These are phyloP conservation scores for Popillia japonica DNA, from an alignment of 1,140 invertebrate species.

Conservation along the genomic window DNA sequence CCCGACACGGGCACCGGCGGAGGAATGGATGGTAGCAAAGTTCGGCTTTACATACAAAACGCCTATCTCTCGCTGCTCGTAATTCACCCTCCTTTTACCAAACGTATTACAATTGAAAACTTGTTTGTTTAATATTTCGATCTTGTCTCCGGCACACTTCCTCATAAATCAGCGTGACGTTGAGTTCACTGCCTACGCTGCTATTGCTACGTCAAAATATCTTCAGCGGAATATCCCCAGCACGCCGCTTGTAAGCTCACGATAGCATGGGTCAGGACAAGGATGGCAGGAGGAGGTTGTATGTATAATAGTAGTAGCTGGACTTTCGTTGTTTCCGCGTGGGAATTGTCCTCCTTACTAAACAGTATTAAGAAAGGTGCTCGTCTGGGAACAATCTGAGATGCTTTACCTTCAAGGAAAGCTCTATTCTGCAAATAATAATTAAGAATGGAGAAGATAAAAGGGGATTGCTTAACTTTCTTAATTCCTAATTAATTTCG, in stretches of 20 bases:
- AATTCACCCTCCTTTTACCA: constrained; percentile 36
- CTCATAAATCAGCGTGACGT: constrained; percentile 37
- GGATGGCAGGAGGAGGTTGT: not conserved
- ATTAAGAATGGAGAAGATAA: not conserved
- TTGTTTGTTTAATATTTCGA: constrained; percentile 39
- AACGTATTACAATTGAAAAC: constrained; percentile 38
- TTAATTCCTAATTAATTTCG: not conserved
- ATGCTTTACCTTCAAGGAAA: not conserved
- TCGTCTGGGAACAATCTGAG: constrained; percentile 4
- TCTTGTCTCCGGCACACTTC: constrained; percentile 32
- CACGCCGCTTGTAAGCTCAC: not conserved
- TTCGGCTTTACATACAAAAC: constrained; percentile 14
- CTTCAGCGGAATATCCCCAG: not conserved
- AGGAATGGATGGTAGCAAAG: not conserved
- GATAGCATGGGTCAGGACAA: not conserved
- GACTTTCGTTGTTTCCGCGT: not conserved
- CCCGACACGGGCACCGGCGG: not conserved
- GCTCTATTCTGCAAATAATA: not conserved
- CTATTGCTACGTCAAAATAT: constrained; percentile 13
- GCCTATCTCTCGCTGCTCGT: constrained; percentile 13
- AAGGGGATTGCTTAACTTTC: not conserved
- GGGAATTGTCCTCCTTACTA: not conserved
- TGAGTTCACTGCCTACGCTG: not conserved
- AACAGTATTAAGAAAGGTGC: not conserved
- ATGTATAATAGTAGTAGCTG: not conserved